Evolutionary conservation across 2,113 vertebrate species (phyloP).

Genomic region (Psittacus erithacus): DNA sequence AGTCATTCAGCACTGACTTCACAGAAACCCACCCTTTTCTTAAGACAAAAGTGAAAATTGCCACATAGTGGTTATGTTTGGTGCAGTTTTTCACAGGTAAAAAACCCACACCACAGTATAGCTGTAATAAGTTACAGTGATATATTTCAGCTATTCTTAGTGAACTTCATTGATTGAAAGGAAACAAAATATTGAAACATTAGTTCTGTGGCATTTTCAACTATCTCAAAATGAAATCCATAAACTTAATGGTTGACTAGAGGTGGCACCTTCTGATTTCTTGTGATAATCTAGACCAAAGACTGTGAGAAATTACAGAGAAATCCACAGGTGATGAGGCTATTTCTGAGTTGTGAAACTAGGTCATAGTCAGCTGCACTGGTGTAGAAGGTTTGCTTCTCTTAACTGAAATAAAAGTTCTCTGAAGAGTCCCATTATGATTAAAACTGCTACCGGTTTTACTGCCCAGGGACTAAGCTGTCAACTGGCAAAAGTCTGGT

Average conservation of each 20-base stretch:
- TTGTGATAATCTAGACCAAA: not conserved
- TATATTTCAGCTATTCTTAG: not conserved
- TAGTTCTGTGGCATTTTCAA: not conserved
- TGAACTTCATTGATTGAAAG: not conserved
- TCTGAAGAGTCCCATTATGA: slow-evolving; percentile 73
- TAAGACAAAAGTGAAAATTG: not conserved
- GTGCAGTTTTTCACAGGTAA: not conserved
- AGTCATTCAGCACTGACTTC: not conserved
- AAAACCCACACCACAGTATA: not conserved
- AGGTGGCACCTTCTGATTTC: not conserved
- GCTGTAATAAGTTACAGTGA: not conserved
- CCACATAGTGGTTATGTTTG: not conserved
- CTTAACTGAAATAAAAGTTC: slow-evolving; percentile 77
- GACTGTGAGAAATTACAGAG: not conserved
- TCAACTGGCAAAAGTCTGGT: slow-evolving; percentile 65
- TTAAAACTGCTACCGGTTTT: slow-evolving; percentile 71
- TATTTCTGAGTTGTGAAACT: slow-evolving; percentile 80
- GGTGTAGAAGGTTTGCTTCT: slow-evolving; percentile 72
- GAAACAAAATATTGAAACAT: not conserved
- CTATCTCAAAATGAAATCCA: not conserved
- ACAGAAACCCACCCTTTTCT: not conserved
- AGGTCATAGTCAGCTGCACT: slow-evolving; percentile 76
- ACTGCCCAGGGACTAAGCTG: slow-evolving; percentile 70
- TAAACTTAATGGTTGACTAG: not conserved
- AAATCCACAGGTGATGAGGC: slow-evolving; percentile 63